phyloP scores from a whole-genome alignment of 2,888 invertebrate genomes.

The Tuberolachnus salignus region DNA sequence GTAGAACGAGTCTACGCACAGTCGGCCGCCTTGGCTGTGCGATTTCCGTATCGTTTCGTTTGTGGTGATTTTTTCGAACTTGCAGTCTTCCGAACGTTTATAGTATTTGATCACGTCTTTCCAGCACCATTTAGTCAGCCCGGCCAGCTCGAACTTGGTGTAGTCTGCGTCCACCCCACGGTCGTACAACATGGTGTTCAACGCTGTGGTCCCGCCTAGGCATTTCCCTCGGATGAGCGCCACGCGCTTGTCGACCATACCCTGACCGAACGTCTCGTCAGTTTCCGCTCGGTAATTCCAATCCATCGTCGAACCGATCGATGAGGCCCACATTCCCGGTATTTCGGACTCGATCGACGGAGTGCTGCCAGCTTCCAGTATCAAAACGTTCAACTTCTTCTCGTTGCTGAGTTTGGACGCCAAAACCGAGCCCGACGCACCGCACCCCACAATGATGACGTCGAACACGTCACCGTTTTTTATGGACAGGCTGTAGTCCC shows the following conservation, averaged over 20 bases:
- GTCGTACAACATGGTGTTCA: constrained; percentile 66
- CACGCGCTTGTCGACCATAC: constrained; percentile 61
- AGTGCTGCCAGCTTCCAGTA: constrained; percentile 64
- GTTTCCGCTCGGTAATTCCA: constrained; percentile 66
- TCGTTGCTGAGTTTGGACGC: constrained; percentile 65
- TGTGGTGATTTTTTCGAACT: constrained; percentile 61
- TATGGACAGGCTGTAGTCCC: constrained; percentile 44
- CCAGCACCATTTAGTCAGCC: constrained; percentile 67
- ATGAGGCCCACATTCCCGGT: constrained; percentile 62
- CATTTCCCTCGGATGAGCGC: constrained; percentile 64
- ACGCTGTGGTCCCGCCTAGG: constrained; percentile 59
- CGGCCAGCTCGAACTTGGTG: constrained; percentile 69
- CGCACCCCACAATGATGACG: constrained; percentile 61
- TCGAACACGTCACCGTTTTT: constrained; percentile 58
- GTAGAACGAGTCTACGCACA: constrained; percentile 60
- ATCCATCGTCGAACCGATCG: constrained; percentile 63
- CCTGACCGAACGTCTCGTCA: constrained; percentile 61
- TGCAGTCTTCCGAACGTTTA: constrained; percentile 63
- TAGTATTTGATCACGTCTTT: constrained; percentile 62
- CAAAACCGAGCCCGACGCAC: constrained; percentile 62
- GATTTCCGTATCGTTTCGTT: constrained; percentile 63
- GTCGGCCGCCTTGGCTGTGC: constrained; percentile 61
- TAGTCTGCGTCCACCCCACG: constrained; percentile 73
- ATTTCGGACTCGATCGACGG: constrained; percentile 63
- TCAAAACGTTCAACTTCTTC: constrained; percentile 62